Conservation (phyloP, 1,140 invertebrate species). For the Trichonephila clavata region DNA sequence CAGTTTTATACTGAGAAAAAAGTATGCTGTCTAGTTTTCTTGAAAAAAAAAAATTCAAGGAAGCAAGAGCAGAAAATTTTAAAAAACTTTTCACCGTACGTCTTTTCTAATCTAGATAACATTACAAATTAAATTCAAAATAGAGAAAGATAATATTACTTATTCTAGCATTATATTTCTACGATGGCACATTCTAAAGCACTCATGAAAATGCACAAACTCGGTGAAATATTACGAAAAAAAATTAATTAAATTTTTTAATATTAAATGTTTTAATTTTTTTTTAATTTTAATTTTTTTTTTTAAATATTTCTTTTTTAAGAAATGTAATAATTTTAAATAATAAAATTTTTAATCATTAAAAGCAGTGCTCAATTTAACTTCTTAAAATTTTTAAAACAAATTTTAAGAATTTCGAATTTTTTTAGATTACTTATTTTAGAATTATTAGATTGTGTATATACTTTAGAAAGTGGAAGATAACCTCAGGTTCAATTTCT, state of each 20-base stretch:
- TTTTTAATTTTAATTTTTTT: no score
- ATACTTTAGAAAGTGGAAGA: neutral
- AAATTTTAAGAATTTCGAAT: neutral
- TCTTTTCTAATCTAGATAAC: neutral
- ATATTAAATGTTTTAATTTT: no score
- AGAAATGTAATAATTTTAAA: no score
- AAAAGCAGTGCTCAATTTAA: neutral
- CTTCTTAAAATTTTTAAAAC: neutral
- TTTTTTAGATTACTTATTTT: neutral
- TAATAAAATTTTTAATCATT: no score
- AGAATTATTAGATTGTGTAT: conserved; percentile 3
- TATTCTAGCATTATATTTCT: neutral
- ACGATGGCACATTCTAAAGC: neutral
- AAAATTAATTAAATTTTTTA: neutral
- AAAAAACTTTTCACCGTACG: neutral
- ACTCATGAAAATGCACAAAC: neutral
- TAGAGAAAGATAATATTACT: neutral
- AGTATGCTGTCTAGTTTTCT: conserved; percentile 11
- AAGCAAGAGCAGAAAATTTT: neutral
- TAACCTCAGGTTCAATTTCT: neutral
- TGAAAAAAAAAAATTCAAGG: neutral
- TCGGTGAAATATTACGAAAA: neutral
- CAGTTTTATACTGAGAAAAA: neutral
- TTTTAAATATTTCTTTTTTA: no score
- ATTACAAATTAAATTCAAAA: neutral